Percentiles rank a stretch among this genome's conserved stretches.
These are phyloP conservation scores for Hypomesus transpacificus DNA, from an alignment of 2,113 vertebrate genomes.

Conservation along the genomic window DNA sequence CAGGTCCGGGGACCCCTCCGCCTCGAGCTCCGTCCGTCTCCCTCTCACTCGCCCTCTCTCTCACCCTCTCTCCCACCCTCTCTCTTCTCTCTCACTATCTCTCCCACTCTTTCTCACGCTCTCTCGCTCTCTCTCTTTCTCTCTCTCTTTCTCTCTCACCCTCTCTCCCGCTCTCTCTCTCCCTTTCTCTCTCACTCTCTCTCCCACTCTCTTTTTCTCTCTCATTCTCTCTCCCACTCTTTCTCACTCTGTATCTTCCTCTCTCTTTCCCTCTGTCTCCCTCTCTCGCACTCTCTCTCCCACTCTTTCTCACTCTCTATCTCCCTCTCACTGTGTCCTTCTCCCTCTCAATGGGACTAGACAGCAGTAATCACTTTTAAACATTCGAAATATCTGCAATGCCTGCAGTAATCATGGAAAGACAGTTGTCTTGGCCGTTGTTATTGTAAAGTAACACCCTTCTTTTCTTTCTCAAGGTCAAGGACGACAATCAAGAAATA, in stretches of 20 bases:
- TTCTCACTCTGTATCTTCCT: neutral
- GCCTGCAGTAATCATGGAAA: no score
- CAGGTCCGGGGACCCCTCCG: constrained; percentile 70
- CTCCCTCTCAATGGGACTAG: neutral
- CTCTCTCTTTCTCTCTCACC: neutral
- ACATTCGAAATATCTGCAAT: no score
- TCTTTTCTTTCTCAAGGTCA: constrained; percentile 74
- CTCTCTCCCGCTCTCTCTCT: neutral
- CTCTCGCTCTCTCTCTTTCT: neutral
- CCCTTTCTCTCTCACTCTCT: neutral
- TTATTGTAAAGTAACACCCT: neutral
- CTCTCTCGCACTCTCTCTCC: neutral
- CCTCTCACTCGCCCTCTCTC: neutral
- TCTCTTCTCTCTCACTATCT: neutral
- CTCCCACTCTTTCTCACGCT: no score
- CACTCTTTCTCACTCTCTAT: neutral
- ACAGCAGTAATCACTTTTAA: neutral
- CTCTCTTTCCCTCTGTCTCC: no score
- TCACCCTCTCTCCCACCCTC: no score
- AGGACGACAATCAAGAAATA: constrained; percentile 64
- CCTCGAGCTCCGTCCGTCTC: neutral
- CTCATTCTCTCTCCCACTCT: neutral
- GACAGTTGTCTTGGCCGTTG: neutral
- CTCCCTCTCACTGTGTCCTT: neutral
- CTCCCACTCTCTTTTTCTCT: no score